Evolutionary conservation across 1,140 invertebrate genomes (phyloP).

Genomic region (Globodera rostochiensis): DNA sequence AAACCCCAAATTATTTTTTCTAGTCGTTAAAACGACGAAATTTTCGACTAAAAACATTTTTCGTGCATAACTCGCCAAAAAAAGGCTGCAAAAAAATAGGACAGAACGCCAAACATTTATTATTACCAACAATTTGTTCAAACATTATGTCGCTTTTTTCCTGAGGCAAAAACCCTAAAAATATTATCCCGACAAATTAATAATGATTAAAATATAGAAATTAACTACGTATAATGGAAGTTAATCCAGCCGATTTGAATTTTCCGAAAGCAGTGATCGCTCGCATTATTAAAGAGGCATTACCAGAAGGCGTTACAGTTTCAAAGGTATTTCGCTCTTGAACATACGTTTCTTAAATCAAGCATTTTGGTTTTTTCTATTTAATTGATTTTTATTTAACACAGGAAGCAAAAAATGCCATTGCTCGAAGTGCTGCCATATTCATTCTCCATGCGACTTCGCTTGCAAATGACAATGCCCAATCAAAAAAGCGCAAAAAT

Average conservation of each 20-base stretch:
- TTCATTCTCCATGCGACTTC: slow-evolving; percentile 37
- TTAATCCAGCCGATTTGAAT: slow-evolving; percentile 33
- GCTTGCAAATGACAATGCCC: slow-evolving; percentile 36
- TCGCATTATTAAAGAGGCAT: slow-evolving; percentile 36
- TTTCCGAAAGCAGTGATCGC: slow-evolving; percentile 33
- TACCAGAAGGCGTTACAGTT: slow-evolving; percentile 24
- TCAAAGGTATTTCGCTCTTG: slow-evolving; percentile 30
- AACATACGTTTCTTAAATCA: slow-evolving; percentile 4
- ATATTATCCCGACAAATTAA: not conserved
- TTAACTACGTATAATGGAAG: slow-evolving; percentile 1
- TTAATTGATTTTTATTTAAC: not conserved
- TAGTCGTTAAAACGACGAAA: too few relatives aligned
- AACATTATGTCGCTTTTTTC: too few relatives aligned
- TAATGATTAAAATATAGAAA: too few relatives aligned
- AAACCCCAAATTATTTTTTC: too few relatives aligned
- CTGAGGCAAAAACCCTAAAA: not conserved
- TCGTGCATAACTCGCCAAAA: too few relatives aligned
- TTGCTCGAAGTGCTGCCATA: slow-evolving; percentile 35
- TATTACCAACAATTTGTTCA: too few relatives aligned
- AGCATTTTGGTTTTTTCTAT: not conserved
- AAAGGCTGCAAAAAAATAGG: too few relatives aligned
- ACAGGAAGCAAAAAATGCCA: slow-evolving; percentile 42
- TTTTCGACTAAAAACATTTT: too few relatives aligned
- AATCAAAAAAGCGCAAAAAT: slow-evolving; percentile 39
- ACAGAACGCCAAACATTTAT: too few relatives aligned